Evolutionary conservation across 2,888 invertebrate genomes (phyloP).

Genomic region (Euproctis similis): DNA sequence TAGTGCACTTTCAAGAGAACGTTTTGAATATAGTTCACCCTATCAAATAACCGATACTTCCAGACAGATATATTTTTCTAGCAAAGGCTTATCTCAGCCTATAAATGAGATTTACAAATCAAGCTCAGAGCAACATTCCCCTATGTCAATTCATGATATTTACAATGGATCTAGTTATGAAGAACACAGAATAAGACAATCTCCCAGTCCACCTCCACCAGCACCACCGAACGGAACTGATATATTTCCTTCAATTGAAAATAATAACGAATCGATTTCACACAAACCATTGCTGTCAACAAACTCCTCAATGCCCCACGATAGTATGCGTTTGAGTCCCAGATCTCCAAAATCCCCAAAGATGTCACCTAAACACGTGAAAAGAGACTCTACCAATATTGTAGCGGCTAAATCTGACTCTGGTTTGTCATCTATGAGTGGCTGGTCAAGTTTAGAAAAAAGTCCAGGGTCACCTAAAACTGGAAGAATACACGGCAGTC

Average conservation of each 20-base stretch:
- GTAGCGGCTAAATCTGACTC: slow-evolving; percentile 89
- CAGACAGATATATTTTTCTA: slow-evolving; percentile 54
- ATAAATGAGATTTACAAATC: slow-evolving; percentile 72
- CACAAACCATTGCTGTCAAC: slow-evolving; percentile 53
- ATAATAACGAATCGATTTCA: slow-evolving; percentile 43
- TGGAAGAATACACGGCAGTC: slow-evolving; percentile 53
- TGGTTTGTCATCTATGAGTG: slow-evolving; percentile 90
- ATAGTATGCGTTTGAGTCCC: slow-evolving; percentile 78
- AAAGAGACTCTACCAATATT: slow-evolving; percentile 77
- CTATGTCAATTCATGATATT: slow-evolving; percentile 78
- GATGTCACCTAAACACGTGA: slow-evolving; percentile 81
- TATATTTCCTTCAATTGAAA: slow-evolving; percentile 61
- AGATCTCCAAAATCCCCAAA: slow-evolving; percentile 84
- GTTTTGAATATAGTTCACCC: slow-evolving; percentile 75
- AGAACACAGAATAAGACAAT: slow-evolving; percentile 63
- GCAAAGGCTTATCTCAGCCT: slow-evolving; percentile 49
- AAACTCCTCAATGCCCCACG: slow-evolving; percentile 41
- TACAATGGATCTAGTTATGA: slow-evolving; percentile 76
- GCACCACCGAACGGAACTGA: slow-evolving; percentile 82
- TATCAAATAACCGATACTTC: slow-evolving; percentile 61
- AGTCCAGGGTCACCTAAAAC: slow-evolving; percentile 88
- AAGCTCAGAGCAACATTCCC: slow-evolving; percentile 75
- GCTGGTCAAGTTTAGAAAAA: slow-evolving; percentile 90
- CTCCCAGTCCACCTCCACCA: slow-evolving; percentile 87
- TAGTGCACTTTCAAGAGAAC: slow-evolving; percentile 72